Evolutionary conservation across 2,888 invertebrate species (phyloP).

Genomic region (Epistrophella euchroma): DNA sequence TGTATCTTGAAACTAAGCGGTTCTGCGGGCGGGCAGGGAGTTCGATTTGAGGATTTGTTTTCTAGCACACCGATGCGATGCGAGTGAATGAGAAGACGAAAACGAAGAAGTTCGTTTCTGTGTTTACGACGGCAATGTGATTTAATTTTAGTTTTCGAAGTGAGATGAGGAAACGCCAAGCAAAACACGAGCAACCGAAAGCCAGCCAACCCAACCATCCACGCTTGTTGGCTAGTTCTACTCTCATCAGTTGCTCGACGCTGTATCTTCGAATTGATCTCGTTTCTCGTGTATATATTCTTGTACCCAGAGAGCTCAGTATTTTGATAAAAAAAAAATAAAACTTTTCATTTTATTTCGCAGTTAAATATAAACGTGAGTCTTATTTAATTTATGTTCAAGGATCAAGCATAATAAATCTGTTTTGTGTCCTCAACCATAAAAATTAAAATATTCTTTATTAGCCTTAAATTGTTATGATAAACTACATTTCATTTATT

Average conservation of each 20-base stretch:
- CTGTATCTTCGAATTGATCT: constrained; percentile 74
- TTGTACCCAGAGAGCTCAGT: constrained; percentile 22
- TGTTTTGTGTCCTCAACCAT: not conserved
- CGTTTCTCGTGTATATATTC: constrained; percentile 33
- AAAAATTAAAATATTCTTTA: not conserved
- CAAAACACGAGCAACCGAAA: constrained; percentile 54
- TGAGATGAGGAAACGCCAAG: constrained; percentile 75
- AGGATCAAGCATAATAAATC: constrained; percentile 33
- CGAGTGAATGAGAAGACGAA: constrained; percentile 50
- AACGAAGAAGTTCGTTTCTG: constrained; percentile 66
- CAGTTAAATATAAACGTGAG: constrained; percentile 44
- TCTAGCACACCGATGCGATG: constrained; percentile 33
- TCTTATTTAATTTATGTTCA: constrained; percentile 37
- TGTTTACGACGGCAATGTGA: constrained; percentile 75
- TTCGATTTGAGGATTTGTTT: constrained; percentile 70
- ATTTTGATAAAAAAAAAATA: constrained; percentile 22
- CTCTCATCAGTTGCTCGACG: constrained; percentile 74
- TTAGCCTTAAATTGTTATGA: not conserved
- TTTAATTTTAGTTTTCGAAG: constrained; percentile 76
- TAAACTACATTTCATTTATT: constrained; percentile 19
- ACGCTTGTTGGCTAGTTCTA: constrained; percentile 73
- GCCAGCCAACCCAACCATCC: constrained; percentile 63
- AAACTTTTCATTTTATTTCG: constrained; percentile 7
- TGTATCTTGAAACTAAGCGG: constrained; percentile 73
- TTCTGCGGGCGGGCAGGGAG: constrained; percentile 43